Base-by-base conservation (phyloP, 2,888 invertebrate species). In the Lutraria lutraria region DNA sequence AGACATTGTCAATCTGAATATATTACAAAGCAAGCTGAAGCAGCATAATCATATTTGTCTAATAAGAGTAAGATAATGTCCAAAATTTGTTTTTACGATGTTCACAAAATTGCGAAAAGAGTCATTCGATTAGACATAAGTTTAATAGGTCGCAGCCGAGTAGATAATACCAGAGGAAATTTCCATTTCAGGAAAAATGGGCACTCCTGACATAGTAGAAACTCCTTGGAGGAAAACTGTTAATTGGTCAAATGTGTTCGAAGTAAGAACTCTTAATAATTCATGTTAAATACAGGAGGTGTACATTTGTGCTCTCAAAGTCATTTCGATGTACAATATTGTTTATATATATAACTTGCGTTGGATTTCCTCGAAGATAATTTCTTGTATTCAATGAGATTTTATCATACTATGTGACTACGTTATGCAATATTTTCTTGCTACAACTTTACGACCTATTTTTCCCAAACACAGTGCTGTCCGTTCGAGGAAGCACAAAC, bases 151-250 rank as follows among this genome's bases (percentile, higher is more conserved):
- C n/a, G 2, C 43, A 43, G 8, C 43, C 8, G 8, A 4, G 43
- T 2, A 43, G 2, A 43, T 8, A 43, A 43, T 43, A 43, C 43
- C 43, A 2, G 8, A 43, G n/a, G 8, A 43, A 43, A 56, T 56
- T 3, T 56, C 3, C 56, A 56, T 72, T 72, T 25, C 72, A 72
- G 72, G 31, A 72, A 72, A 82, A 34, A 83, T 83, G 43, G 52
- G 34, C 19, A 31, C 31, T 15, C 68, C 34, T 31, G 76, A 19
- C 3, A 52, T 84, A 43, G 21, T 15, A 25, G 68, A 83, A 56
- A 83, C 13, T 13, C 83, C 83, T 12, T 83, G 83, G 83, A 63
- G 83, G n/a, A 63, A 63, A 68, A 83, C 83, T 21, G 21, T 63
- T 0, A 83, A 83, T 63, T 83, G 83, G 83, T 31, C 13, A 19